Conservation (phyloP, 1,140 invertebrate species). For the Scaptomyza hsui region DNA sequence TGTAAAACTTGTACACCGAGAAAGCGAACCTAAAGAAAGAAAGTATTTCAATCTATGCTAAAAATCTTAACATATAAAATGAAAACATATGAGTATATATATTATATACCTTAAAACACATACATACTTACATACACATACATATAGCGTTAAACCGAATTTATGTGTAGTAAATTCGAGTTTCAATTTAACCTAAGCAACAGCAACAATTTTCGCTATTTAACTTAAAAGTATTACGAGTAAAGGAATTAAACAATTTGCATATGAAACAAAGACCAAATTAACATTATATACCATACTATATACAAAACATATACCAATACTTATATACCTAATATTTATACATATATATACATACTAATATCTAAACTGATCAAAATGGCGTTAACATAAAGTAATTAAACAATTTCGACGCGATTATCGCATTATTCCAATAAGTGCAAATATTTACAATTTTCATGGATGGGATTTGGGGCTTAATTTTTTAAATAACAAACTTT, state of each 20-base stretch:
- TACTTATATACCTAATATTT: constrained; percentile 40
- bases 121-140: constrained; percentile 49
- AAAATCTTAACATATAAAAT: constrained; percentile 18
- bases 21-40: constrained; percentile 32
- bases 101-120: constrained; percentile 5
- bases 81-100: constrained; percentile 26
- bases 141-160: constrained; percentile 77
- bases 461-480: constrained; percentile 12
- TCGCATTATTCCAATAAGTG: constrained; percentile 49
- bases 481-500: constrained; percentile 3
- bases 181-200: constrained; percentile 75
- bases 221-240: constrained; percentile 61
- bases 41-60: constrained; percentile 30
- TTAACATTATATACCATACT: constrained; percentile 29
- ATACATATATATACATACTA: constrained; percentile 24
- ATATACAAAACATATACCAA: constrained; percentile 49
- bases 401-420: constrained; percentile 37
- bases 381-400: constrained; percentile 56
- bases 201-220: constrained; percentile 72
- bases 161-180: constrained; percentile 76
- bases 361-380: constrained; percentile 39
- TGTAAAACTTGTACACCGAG: constrained; percentile 73
- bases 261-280: constrained; percentile 66
- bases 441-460: constrained; percentile 71
- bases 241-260: constrained; percentile 59